A percentile compares a stretch with the other conserved stretches of the same genome.
These are phyloP conservation scores for Brachionus koreanus DNA, from an alignment of 1,140 invertebrate genomes.

Conservation along the genomic window DNA sequence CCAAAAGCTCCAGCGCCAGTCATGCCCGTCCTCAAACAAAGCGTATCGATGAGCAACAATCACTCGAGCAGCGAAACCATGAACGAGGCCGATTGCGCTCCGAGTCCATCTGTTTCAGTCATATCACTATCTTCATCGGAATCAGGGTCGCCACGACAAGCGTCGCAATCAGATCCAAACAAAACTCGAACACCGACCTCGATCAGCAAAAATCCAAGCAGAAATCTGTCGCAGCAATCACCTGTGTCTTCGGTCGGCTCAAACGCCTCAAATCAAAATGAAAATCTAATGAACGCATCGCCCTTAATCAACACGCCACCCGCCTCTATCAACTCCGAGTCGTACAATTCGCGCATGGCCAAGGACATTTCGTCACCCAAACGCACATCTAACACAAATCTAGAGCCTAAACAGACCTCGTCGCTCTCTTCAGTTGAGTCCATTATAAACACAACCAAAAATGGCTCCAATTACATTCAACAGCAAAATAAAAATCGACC, in stretches of 20 bases:
- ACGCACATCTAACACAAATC: background rate
- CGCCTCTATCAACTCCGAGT: background rate
- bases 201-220: background rate
- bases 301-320: background rate
- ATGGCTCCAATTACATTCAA: conserved; percentile 2
- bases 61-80: background rate
- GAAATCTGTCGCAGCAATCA: background rate
- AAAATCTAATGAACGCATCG: background rate
- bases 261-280: background rate
- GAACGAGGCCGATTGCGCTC: background rate
- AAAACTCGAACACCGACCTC: background rate
- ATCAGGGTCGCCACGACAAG: background rate
- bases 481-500: background rate
- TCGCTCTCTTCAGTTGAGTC: background rate
- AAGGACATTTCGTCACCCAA: background rate
- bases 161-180: background rate
- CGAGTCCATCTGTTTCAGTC: background rate
- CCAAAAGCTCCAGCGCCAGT: background rate
- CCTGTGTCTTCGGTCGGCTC: background rate
- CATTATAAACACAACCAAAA: background rate
- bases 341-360: background rate
- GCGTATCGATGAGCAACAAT: background rate
- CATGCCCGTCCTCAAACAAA: background rate
- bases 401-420: background rate
- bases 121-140: background rate